Conservation (phyloP, 2,797 vertebrate genomes). For the Cyclopterus lumpus region DNA sequence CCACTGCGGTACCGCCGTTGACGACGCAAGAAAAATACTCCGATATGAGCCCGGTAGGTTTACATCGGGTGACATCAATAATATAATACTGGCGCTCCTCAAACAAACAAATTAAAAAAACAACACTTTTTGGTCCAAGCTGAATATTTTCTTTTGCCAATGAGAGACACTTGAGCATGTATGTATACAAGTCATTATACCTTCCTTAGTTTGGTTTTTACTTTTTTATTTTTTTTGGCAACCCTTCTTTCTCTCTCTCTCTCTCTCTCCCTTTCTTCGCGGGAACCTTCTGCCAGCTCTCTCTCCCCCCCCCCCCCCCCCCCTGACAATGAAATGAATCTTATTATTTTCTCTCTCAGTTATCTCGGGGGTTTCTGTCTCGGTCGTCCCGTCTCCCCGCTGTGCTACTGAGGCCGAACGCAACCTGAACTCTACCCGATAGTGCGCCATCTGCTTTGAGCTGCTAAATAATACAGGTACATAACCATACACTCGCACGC, state of each 20-base stretch:
- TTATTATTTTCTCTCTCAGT: constrained; percentile 35
- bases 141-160: constrained; percentile 69
- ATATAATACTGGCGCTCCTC: constrained; percentile 83
- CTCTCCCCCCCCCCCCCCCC: constrained; percentile 35
- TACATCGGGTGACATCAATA: constrained; percentile 69
- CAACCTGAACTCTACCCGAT: constrained; percentile 68
- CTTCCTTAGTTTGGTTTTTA: constrained; percentile 63
- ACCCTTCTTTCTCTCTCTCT: constrained; percentile 58
- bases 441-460: constrained; percentile 68
- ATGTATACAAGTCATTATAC: constrained; percentile 71
- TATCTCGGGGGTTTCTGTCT: constrained; percentile 38
- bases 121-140: constrained; percentile 80
- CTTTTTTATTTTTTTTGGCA: constrained; percentile 82
- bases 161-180: constrained; percentile 71
- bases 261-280: constrained; percentile 49
- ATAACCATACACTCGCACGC: constrained; percentile 44
- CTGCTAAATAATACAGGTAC: constrained; percentile 74
- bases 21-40: constrained; percentile 55
- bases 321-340: constrained; percentile 50
- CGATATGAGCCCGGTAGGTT: constrained; percentile 46
- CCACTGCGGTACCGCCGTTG: constrained; percentile 70
- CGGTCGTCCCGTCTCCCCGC: constrained; percentile 47
- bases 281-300: constrained; percentile 61
- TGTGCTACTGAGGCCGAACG: constrained; percentile 75
- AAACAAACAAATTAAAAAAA: constrained; percentile 66